Evolutionary conservation across 1,140 invertebrate species (phyloP), one percentile per base, ranked within the genome.

Genomic region (Drosophila varians): DNA sequence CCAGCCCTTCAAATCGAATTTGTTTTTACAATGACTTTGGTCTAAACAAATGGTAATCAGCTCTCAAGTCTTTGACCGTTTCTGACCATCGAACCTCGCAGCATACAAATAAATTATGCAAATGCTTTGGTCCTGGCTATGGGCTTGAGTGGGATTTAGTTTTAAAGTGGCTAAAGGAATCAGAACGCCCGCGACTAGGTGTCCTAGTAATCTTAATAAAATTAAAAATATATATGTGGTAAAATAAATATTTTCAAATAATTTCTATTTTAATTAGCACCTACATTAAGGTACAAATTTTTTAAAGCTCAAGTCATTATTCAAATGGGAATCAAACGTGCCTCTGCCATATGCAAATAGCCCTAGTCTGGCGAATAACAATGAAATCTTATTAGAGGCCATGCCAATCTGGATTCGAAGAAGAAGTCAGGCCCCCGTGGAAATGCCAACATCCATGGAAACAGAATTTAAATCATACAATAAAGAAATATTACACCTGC

Each of bases 21-120:
- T 70, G 52, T 62, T 74, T 62, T 62, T 18, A 69, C 66, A 72
- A 69, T 68, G 62, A 60, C 40, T 60, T 74, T 61, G 49, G 51
- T 70, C 71, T 51, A 73, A 86, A 86, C 66, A 84, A 84, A 84
- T 84, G 79, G 65, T 79, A 84, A 79, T 86, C 75, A 80, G 80
- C 76, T 51, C 72, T 51, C 72, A 47, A 86, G 76, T 78, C 78
- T 76, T 62, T 82, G 77, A 62, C 62, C 77, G 70, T 40, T 49
- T 58, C 36, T 45, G 53, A 53, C 58, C 56, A 40, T 57, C 38
- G 43, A 64, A 70, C 57, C 64, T 69, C 57, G 56, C 53, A 69
- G 70, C 65, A 52, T 60, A 47, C 65, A 86, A 68, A 60, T 62
- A 79, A 86, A 79, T 83, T 86, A 83, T 83, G 80, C 72, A 60